A percentile compares a stretch with the other conserved stretches of the same genome.
phyloP scores from a whole-genome alignment of 2,888 invertebrate species.

The Nomada fucata region DNA sequence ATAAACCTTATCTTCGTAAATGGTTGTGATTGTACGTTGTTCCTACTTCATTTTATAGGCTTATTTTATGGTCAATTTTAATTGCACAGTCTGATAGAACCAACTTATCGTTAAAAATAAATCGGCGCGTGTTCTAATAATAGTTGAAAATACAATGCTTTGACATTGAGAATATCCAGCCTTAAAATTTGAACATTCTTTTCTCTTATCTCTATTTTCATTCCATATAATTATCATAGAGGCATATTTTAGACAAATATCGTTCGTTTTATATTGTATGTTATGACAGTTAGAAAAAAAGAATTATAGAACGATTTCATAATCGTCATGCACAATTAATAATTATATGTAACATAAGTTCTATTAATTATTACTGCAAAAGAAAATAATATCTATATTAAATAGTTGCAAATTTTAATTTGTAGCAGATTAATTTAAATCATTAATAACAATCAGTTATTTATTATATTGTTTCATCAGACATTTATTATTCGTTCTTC shows the following conservation, averaged over 20 bases:
- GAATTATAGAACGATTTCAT: too few species aligned
- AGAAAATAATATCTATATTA: neutral
- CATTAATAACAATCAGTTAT: neutral
- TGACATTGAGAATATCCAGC: neutral
- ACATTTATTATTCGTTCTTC: neutral
- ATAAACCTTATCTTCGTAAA: neutral
- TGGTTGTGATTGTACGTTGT: constrained; percentile 12
- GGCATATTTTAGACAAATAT: too few species aligned
- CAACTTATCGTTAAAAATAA: neutral
- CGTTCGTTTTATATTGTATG: too few species aligned
- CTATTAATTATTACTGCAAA: neutral
- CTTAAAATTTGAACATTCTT: too few species aligned
- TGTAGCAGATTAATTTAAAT: neutral
- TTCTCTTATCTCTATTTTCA: too few species aligned
- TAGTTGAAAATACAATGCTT: too few species aligned
- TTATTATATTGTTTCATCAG: neutral
- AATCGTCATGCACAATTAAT: too few species aligned
- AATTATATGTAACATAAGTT: too few species aligned
- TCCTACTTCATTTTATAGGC: neutral
- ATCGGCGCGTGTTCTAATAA: neutral
- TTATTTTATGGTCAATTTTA: neutral
- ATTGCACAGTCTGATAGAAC: neutral
- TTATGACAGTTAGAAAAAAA: too few species aligned
- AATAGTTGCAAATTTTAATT: neutral
- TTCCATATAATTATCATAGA: neutral